Evolutionary conservation across 1,140 invertebrate species (phyloP).

Genomic region (Bombus waltoni): DNA sequence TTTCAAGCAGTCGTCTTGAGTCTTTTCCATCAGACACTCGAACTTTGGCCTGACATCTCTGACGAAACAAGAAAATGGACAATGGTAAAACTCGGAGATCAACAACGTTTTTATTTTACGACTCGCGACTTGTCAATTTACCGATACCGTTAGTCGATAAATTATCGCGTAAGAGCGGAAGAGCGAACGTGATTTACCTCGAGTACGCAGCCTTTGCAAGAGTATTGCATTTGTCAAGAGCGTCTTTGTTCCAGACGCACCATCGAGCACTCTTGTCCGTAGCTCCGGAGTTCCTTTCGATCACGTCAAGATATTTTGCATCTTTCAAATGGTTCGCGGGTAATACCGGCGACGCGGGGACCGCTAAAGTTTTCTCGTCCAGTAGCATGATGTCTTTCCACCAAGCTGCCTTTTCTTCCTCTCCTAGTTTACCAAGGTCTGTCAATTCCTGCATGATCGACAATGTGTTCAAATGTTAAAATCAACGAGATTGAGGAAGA

Average conservation of each 20-base stretch:
- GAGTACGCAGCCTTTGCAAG: constrained; percentile 87
- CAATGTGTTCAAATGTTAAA: background rate
- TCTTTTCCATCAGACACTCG: constrained; percentile 85
- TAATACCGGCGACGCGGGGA: constrained; percentile 85
- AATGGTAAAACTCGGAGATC: background rate
- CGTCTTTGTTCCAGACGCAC: constrained; percentile 86
- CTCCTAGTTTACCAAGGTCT: constrained; percentile 80
- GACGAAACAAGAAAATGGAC: background rate
- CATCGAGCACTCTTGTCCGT: constrained; percentile 84
- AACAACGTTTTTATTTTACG: background rate
- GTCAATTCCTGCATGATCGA: constrained; percentile 70
- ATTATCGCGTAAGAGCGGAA: too few relatives aligned
- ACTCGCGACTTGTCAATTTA: background rate
- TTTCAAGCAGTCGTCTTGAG: constrained; percentile 86
- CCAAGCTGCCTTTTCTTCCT: constrained; percentile 82
- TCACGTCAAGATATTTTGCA: constrained; percentile 90
- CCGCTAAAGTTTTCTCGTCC: constrained; percentile 83
- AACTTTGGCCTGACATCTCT: constrained; percentile 88
- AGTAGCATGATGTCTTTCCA: constrained; percentile 84
- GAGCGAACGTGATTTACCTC: constrained; percentile 56
- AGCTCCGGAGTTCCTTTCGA: constrained; percentile 87
- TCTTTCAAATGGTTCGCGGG: constrained; percentile 86
- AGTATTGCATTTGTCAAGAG: constrained; percentile 86
- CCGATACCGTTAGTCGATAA: too few relatives aligned
- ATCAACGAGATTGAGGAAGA: background rate